Evolutionary conservation across 2,888 invertebrate species (phyloP), one percentile per base, ranked within the genome.

Genomic region (Cerceris rybyensis): DNA sequence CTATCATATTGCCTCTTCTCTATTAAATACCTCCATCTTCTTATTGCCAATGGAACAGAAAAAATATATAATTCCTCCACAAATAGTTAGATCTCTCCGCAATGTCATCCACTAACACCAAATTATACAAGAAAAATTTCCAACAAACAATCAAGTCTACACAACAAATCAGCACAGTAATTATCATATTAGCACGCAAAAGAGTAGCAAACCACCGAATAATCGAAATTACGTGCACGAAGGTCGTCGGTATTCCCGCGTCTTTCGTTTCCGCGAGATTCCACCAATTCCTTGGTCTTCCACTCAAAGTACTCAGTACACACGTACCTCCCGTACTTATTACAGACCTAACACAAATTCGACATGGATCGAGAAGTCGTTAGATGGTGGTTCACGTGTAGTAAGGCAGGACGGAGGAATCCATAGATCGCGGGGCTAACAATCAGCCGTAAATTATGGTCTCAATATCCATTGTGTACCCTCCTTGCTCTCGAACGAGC

Each of bases 381-480:
- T 87, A 85, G 87, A 88, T 88, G 88, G 86, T 85, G 88, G 64
- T 70, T 49, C 70, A 71, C 46, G 52, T 14, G 84, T 57, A 39
- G 68, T 28, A 68, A 58, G 66, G 58, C 49, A 60, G 73, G 77
- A 83, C 71, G 85, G 75, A 87, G 90, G 91, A 92, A 92, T 92
- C 91, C 90, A 92, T 92, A 92, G 92, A 92, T 92, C 91, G 91
- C 89, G 87, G 85, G 85, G 89, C 89, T 91, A 92, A 92, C 92
- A 92, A 92, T 92, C 92, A 92, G 90, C 92, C 91, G 91, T 92
- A 92, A 92, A 92, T 92, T 92, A 92, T 92, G 91, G 92, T 91
- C 90, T 92, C 92, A 92, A 92, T 92, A 92, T 92, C 92, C 92
- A 92, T 92, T 92, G 92, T 92, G 91, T 92, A 91, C 89, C 89